Base-by-base conservation (phyloP, 2,113 vertebrate genomes). In the Macaca nemestrina region DNA sequence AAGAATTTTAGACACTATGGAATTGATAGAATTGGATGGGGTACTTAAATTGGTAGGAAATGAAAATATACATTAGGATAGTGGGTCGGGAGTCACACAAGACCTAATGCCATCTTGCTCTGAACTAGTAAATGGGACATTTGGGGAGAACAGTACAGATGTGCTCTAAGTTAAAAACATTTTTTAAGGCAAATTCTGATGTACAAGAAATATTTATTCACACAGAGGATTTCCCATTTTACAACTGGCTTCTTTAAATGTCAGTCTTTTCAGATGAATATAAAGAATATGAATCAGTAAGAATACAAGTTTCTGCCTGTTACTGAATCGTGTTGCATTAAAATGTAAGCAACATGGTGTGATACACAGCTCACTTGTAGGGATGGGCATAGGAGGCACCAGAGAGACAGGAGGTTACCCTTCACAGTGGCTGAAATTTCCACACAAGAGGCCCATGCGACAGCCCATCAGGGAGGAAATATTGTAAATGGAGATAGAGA, bases 151-250 rank as follows among this genome's bases (percentile, higher is more conserved):
- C 38, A 38, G 38, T 38, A 38, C 38, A 38, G 38, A 20, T 59
- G 40, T 30, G 38, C 14, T 73, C 38, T 78, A 89, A 78, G 94
- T 93, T 78, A n/a, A 96, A 97, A 91, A 55, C 68, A 81, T 85
- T n/a, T 86, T 86, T 95, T 55, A 80, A 81, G 72, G 68, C 57
- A 68, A 90, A 48, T 90, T 93, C 78, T 40, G 27, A 94, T 38
- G 67, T 79, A 32, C 40, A 78, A 84, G 52, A 13, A 72, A 83
- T 67, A 17, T 75, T 89, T 35, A 76, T 90, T 94, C 23, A 90
- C 23, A 90, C 3, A 32, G 6, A 1, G 8, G 70, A 75, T 2
- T 94, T 27, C 87, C 7, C n/a, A 48, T 79, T 59, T 55, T 75
- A 85, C 27, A 64, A 90, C 73, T 52, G 16, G 13, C 9, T 83